Evolutionary conservation across 2,113 vertebrate genomes (phyloP).

Genomic region (Eulemur macaco): DNA sequence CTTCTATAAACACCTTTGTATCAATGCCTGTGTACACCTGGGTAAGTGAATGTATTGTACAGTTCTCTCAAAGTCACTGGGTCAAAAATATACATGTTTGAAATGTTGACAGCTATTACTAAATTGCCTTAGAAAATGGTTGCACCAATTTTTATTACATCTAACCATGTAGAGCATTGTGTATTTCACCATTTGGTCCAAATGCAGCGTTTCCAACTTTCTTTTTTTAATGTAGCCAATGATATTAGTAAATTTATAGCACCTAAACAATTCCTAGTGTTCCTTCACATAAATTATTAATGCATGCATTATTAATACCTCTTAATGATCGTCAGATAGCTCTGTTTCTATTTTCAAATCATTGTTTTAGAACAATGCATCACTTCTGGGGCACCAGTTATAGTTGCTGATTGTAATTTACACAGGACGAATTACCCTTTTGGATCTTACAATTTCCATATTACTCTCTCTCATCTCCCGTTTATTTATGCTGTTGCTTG

Average conservation of each 20-base stretch:
- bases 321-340: slow-evolving; percentile 48
- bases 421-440: slow-evolving; percentile 70
- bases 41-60: neutral
- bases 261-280: slow-evolving; percentile 8
- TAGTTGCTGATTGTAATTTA: slow-evolving; percentile 70
- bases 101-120: slow-evolving; percentile 41
- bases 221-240: neutral
- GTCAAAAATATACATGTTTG: slow-evolving; percentile 23
- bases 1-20: neutral
- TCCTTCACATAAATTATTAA: slow-evolving; percentile 41
- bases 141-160: slow-evolving; percentile 19
- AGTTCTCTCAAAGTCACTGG: neutral
- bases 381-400: slow-evolving; percentile 39
- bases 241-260: slow-evolving; percentile 12
- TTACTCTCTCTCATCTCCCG: slow-evolving; percentile 35
- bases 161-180: neutral
- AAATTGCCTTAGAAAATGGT: slow-evolving; percentile 36
- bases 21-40: neutral
- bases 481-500: slow-evolving; percentile 67
- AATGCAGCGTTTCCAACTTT: neutral
- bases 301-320: neutral
- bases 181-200: neutral
- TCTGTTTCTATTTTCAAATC: slow-evolving; percentile 63
- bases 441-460: slow-evolving; percentile 69
- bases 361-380: slow-evolving; percentile 61